These are phyloP conservation scores for Lycaena phlaeas DNA, from an alignment of 2,888 invertebrate species.

Conservation along the genomic window DNA sequence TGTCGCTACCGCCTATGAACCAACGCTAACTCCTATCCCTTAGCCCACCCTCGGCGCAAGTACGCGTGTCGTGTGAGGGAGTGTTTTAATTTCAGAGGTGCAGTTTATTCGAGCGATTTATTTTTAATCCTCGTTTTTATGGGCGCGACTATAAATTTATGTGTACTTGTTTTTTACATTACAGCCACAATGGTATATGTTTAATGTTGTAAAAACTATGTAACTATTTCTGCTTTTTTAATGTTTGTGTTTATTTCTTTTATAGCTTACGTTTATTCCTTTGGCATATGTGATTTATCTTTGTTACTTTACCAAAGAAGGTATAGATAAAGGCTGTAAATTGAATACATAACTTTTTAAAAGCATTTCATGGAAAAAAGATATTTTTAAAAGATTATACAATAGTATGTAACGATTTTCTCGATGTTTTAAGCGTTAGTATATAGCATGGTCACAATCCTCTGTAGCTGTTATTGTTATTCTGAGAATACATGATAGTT, in stretches of 20 bases:
- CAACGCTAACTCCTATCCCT: constrained; percentile 27
- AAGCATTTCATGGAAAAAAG: no score
- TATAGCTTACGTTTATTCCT: no score
- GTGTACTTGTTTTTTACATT: constrained; percentile 53
- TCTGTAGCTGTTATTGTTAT: no score
- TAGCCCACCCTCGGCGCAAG: constrained; percentile 32
- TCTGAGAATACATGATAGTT: no score
- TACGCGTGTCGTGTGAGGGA: constrained; percentile 67
- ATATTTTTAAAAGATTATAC: no score
- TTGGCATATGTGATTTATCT: no score
- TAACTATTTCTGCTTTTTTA: constrained; percentile 13
- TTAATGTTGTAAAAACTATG: constrained; percentile 14
- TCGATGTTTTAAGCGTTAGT: no score
- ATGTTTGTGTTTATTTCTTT: constrained; percentile 8
- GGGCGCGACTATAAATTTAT: constrained; percentile 64
- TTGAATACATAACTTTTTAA: no score
- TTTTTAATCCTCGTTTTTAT: constrained; percentile 73
- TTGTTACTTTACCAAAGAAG: no score
- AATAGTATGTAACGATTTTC: no score
- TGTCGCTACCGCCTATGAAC: background rate
- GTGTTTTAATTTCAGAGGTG: constrained; percentile 72
- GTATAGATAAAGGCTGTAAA: no score
- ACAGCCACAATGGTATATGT: constrained; percentile 27
- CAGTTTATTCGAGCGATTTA: constrained; percentile 74
- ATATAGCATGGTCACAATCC: no score